Evolutionary conservation across 2,888 invertebrate genomes (phyloP).

Genomic region (Pterostichus madidus): DNA sequence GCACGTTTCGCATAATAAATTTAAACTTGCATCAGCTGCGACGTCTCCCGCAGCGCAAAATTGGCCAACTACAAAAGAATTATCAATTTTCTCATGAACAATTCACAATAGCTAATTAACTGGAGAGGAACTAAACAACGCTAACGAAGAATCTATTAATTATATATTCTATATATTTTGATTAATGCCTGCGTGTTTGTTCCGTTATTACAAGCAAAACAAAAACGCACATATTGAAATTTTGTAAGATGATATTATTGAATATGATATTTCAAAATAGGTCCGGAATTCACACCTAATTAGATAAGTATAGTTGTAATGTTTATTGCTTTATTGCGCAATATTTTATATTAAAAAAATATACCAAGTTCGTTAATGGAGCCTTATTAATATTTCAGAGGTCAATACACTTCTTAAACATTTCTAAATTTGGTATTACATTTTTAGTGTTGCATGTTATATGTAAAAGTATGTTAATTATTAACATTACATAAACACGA

Average conservation of each 20-base stretch:
- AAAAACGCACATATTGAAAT: not conserved
- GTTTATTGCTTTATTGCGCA: conserved; percentile 13
- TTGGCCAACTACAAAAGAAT: conserved; percentile 44
- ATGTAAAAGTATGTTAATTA: conserved; percentile 10
- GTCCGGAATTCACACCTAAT: not conserved
- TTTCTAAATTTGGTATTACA: not conserved
- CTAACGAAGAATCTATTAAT: conserved; percentile 52
- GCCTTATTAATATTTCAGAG: conserved; percentile 1
- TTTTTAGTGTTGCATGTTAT: conserved; percentile 4
- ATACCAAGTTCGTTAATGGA: conserved; percentile 1
- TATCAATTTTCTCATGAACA: conserved; percentile 47
- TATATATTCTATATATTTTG: conserved; percentile 38
- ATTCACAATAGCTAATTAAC: conserved; percentile 50
- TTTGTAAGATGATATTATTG: conserved; percentile 21
- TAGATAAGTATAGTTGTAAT: not conserved
- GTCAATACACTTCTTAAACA: not conserved
- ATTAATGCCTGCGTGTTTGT: conserved; percentile 15
- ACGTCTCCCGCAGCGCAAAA: conserved; percentile 12
- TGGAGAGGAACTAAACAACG: conserved; percentile 4
- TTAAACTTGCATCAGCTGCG: conserved; percentile 9
- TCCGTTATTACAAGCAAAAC: conserved; percentile 15
- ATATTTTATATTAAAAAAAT: not conserved
- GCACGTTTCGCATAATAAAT: conserved; percentile 36
- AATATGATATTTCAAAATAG: conserved; percentile 12
- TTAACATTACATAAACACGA: not conserved